Evolutionary conservation across 1,140 invertebrate species (phyloP).

Genomic region (Caerostris darwini): DNA sequence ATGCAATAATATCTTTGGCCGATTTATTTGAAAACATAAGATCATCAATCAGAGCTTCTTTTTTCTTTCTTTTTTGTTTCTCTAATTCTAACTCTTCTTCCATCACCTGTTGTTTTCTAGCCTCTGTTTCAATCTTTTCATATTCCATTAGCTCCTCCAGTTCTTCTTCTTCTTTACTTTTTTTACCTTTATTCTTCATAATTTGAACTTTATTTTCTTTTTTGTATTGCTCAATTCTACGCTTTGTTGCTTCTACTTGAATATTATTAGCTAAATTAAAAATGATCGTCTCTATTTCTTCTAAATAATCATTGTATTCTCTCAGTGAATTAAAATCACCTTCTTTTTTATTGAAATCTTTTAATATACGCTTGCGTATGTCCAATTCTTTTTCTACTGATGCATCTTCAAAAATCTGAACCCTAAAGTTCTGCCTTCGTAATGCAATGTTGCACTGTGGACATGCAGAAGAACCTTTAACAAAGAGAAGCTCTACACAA

Average conservation of each 20-base stretch:
- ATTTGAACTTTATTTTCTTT: constrained; percentile 96
- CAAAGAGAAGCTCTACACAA: constrained; percentile 96
- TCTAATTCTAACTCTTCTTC: constrained; percentile 89
- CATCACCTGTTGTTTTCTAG: constrained; percentile 85
- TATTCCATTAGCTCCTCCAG: constrained; percentile 93
- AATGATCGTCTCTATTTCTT: constrained; percentile 93
- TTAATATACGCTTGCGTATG: constrained; percentile 92
- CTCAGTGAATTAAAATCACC: constrained; percentile 91
- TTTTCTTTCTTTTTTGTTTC: constrained; percentile 90
- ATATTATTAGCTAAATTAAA: constrained; percentile 96
- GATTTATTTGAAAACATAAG: constrained; percentile 95
- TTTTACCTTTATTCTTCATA: constrained; percentile 86
- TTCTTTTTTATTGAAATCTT: constrained; percentile 95
- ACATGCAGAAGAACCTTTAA: constrained; percentile 96
- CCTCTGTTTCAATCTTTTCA: constrained; percentile 83
- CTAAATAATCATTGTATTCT: constrained; percentile 96
- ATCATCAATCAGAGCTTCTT: constrained; percentile 95
- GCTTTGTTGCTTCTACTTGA: constrained; percentile 94
- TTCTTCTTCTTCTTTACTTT: constrained; percentile 84
- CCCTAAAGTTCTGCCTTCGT: constrained; percentile 93
- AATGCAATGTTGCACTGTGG: constrained; percentile 94
- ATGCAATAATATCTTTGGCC: constrained; percentile 92
- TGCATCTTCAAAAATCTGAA: constrained; percentile 95
- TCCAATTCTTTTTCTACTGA: constrained; percentile 98
- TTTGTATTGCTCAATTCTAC: constrained; percentile 96